Percentiles rank a stretch among this genome's conserved stretches.
These are phyloP conservation scores for Amphipoea lucens DNA, from an alignment of 2,888 invertebrate species.

Conservation along the genomic window DNA sequence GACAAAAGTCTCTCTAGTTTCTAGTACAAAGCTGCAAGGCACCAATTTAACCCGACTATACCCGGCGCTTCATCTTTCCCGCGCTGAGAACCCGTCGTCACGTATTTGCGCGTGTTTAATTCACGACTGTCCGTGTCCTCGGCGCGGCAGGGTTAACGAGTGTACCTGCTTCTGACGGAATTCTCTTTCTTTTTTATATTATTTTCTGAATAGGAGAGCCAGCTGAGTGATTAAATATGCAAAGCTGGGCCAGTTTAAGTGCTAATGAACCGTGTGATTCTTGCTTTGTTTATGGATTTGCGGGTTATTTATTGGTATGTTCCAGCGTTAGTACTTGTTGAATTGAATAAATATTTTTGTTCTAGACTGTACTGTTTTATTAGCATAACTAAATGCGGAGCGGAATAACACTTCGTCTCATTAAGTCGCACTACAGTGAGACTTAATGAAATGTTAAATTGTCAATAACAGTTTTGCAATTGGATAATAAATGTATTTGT, in stretches of 20 bases:
- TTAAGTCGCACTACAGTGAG: slow-evolving; percentile 3
- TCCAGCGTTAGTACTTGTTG: slow-evolving; percentile 31
- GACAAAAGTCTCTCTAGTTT: slow-evolving; percentile 23
- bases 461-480: background rate
- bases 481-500: slow-evolving; percentile 16
- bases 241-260: slow-evolving; percentile 60
- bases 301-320: slow-evolving; percentile 41
- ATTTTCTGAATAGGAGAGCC: slow-evolving; percentile 62
- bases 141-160: slow-evolving; percentile 70
- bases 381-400: slow-evolving; percentile 30
- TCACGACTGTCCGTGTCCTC: slow-evolving; percentile 67
- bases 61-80: slow-evolving; percentile 50
- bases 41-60: slow-evolving; percentile 37
- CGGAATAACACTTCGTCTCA: slow-evolving; percentile 16
- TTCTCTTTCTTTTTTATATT: slow-evolving; percentile 61
- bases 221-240: slow-evolving; percentile 61
- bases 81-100: slow-evolving; percentile 54
- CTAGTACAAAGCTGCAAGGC: slow-evolving; percentile 23
- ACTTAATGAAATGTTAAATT: background rate
- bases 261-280: slow-evolving; percentile 60
- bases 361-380: slow-evolving; percentile 22
- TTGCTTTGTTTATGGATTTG: slow-evolving; percentile 48
- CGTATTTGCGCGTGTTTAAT: slow-evolving; percentile 76
- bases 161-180: slow-evolving; percentile 59
- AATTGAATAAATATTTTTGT: slow-evolving; percentile 34